Percentiles rank a stretch among this genome's conserved stretches.
phyloP scores from a whole-genome alignment of 2,113 vertebrate species.

The Spilogale gracilis region DNA sequence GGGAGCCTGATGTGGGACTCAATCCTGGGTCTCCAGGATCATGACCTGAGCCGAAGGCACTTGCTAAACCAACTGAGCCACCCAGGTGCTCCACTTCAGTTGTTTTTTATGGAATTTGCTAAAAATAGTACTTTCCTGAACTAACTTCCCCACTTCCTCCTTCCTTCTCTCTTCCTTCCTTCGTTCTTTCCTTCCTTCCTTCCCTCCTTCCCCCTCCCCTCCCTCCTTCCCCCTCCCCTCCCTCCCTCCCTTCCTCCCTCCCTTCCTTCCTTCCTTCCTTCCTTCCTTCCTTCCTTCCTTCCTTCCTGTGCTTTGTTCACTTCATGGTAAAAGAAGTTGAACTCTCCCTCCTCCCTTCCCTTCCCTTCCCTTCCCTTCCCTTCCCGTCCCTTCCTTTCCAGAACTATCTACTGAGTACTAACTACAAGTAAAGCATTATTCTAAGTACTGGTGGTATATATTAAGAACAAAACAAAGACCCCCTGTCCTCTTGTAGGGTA shows the following conservation, averaged over 20 bases:
- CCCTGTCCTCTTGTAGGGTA: neutral
- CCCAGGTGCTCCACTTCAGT: too few species aligned
- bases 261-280: too few species aligned
- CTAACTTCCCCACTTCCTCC: neutral
- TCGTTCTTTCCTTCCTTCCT: neutral
- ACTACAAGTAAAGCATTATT: neutral
- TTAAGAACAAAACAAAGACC: neutral
- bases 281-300: too few species aligned
- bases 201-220: neutral
- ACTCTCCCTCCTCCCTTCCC: too few species aligned
- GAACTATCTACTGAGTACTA: neutral
- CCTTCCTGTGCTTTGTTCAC: too few species aligned
- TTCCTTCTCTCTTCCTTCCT: neutral
- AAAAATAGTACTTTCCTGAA: conserved; percentile 29
- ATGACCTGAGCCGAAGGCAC: too few species aligned
- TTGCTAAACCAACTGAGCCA: too few species aligned
- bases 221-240: neutral
- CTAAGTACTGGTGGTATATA: neutral
- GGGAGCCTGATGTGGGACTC: too few species aligned
- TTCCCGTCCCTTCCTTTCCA: neutral
- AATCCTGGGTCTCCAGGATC: too few species aligned
- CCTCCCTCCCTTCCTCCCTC: too few species aligned
- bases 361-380: neutral
- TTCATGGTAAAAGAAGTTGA: too few species aligned
- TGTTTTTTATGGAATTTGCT: neutral